Conservation (phyloP, 1,140 invertebrate genomes). For the Pseudomyrmex gracilis region DNA sequence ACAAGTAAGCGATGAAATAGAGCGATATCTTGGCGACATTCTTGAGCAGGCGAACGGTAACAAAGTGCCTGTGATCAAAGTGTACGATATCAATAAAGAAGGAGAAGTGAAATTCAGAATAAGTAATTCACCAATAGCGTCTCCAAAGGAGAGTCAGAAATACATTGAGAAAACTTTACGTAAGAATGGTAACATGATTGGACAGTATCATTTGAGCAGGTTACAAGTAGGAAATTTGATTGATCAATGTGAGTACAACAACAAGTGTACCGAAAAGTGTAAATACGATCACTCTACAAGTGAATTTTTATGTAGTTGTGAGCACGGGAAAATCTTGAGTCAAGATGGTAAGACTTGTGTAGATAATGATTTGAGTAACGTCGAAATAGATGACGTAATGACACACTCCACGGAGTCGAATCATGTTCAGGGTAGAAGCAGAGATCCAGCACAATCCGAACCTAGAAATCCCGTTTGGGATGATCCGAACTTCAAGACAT, state of each 20-base stretch:
- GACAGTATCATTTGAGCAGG: conserved; percentile 78
- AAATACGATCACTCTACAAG: conserved; percentile 89
- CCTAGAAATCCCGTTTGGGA: conserved; percentile 78
- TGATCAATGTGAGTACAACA: conserved; percentile 91
- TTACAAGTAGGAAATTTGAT: conserved; percentile 83
- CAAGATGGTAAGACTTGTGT: conserved; percentile 84
- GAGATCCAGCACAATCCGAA: conserved; percentile 80
- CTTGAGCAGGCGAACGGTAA: conserved; percentile 63
- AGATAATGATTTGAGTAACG: conserved; percentile 76
- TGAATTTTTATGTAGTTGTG: conserved; percentile 90
- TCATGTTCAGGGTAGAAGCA: conserved; percentile 80
- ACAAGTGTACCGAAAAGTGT: conserved; percentile 92
- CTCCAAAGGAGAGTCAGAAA: conserved; percentile 75
- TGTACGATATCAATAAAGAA: conserved; percentile 87
- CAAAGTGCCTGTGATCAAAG: conserved; percentile 85
- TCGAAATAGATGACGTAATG: conserved; percentile 69
- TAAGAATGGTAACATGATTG: conserved; percentile 76
- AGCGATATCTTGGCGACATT: conserved; percentile 86
- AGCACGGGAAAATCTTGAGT: conserved; percentile 85
- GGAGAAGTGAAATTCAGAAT: conserved; percentile 82
- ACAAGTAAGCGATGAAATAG: conserved; percentile 86
- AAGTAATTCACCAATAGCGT: conserved; percentile 76
- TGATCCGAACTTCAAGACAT: conserved; percentile 55
- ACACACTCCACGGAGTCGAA: conserved; percentile 58
- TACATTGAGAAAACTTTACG: conserved; percentile 78